Percentiles rank a stretch among this genome's conserved stretches.
phyloP scores from a whole-genome alignment of 2,797 vertebrate species.

The Numenius phaeopus region DNA sequence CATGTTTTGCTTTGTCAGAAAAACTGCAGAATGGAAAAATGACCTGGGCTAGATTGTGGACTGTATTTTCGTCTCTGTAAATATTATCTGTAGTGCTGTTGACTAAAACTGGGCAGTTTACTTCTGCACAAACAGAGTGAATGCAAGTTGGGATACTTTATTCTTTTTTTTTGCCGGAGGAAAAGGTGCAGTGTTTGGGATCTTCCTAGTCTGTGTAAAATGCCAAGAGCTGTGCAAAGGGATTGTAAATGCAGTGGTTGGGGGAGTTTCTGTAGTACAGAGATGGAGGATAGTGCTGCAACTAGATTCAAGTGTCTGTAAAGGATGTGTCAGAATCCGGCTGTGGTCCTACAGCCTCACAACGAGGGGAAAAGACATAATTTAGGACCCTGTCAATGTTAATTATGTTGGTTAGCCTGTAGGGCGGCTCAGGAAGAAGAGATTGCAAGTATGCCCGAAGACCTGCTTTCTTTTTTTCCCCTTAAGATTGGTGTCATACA shows the following conservation, averaged over 20 bases:
- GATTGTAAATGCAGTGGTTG: background rate
- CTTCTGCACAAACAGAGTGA: background rate
- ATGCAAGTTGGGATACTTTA: background rate
- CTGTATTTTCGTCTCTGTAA: background rate
- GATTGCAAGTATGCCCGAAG: background rate
- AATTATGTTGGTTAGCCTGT: background rate
- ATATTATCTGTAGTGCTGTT: background rate
- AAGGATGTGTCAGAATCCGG: background rate
- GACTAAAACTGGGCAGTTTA: background rate
- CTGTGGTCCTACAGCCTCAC: background rate
- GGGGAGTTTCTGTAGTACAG: background rate
- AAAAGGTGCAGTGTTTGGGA: background rate
- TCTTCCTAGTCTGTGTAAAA: background rate
- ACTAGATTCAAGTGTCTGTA: background rate
- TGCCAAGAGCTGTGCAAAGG: background rate
- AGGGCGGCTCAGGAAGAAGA: background rate
- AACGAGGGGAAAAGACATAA: background rate
- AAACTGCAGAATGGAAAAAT: background rate
- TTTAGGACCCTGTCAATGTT: background rate
- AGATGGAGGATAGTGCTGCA: background rate
- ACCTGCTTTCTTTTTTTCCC: background rate
- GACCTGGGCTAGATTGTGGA: background rate
- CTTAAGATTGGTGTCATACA: background rate
- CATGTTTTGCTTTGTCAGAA: background rate
- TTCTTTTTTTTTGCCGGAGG: background rate